These are phyloP conservation scores for Holacanthus passer DNA, from an alignment of 2,113 vertebrate species.

Conservation along the genomic window DNA sequence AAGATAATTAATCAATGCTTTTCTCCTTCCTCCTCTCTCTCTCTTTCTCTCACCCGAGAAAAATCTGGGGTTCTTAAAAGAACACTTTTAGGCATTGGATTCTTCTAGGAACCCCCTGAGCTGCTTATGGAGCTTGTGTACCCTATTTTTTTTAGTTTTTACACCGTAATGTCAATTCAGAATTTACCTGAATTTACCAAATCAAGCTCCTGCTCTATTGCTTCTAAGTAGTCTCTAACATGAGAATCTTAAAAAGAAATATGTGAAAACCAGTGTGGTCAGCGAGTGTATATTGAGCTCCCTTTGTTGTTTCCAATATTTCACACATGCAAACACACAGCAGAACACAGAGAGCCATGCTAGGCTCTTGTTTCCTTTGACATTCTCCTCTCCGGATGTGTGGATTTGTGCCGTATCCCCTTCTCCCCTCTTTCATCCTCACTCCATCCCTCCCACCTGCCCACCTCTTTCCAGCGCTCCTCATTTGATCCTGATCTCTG, in stretches of 20 bases:
- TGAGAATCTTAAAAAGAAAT: background rate
- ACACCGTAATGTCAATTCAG: no score
- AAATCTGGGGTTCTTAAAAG: no score
- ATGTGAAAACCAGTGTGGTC: background rate
- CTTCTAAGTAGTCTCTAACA: background rate
- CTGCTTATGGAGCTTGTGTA: no score
- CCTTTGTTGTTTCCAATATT: background rate
- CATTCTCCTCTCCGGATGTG: slow-evolving; percentile 33
- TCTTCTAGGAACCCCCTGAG: no score
- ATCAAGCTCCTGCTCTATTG: no score
- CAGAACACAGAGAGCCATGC: background rate
- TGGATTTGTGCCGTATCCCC: slow-evolving; percentile 14
- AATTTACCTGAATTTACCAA: no score
- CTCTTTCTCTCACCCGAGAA: no score
- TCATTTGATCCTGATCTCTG: slow-evolving; percentile 16
- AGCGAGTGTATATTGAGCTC: background rate
- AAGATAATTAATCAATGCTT: no score
- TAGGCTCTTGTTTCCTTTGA: slow-evolving; percentile 41
- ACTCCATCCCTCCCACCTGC: slow-evolving; percentile 30
- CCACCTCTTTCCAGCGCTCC: slow-evolving; percentile 2
- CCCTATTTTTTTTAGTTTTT: no score
- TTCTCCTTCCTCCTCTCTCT: no score
- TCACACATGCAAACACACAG: background rate
- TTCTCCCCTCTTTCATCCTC: slow-evolving; percentile 26
- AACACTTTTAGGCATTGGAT: no score